phyloP scores from a whole-genome alignment of 2,113 vertebrate genomes.

The Anseranas semipalmata region DNA sequence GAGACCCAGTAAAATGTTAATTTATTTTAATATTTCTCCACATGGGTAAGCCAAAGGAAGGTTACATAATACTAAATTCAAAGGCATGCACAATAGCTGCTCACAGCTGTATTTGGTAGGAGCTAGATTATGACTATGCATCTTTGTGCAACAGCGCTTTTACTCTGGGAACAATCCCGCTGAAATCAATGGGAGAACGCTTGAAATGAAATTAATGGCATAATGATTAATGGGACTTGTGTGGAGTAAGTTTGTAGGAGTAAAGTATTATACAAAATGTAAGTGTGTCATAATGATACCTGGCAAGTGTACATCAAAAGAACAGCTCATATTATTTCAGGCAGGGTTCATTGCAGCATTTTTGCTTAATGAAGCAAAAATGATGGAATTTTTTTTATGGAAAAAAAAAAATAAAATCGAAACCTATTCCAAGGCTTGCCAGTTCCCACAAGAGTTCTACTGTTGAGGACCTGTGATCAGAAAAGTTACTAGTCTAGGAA shows the following conservation, averaged over 20 bases:
- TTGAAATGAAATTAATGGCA: not conserved
- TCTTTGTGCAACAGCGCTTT: not conserved
- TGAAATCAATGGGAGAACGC: not conserved
- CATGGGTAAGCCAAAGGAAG: conserved; percentile 35
- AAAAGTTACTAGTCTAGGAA: not conserved
- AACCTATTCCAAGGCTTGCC: not conserved
- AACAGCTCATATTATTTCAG: not conserved
- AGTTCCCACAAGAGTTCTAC: too few relatives aligned
- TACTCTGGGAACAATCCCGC: not conserved
- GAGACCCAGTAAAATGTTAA: conserved; percentile 76
- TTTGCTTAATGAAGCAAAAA: not conserved
- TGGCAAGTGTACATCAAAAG: not conserved
- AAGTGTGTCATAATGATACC: not conserved
- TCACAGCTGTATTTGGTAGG: not conserved
- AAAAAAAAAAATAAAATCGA: not conserved
- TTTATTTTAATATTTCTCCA: conserved; percentile 78
- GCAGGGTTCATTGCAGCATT: not conserved
- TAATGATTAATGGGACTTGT: not conserved
- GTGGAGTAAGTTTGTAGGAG: not conserved
- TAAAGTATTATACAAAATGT: not conserved
- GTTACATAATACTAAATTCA: conserved; percentile 42
- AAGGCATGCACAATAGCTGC: not conserved
- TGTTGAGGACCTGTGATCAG: not conserved
- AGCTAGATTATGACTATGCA: not conserved
- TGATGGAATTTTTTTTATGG: too few relatives aligned